phyloP scores from a whole-genome alignment of 2,888 invertebrate species.

The Nebria brevicollis region DNA sequence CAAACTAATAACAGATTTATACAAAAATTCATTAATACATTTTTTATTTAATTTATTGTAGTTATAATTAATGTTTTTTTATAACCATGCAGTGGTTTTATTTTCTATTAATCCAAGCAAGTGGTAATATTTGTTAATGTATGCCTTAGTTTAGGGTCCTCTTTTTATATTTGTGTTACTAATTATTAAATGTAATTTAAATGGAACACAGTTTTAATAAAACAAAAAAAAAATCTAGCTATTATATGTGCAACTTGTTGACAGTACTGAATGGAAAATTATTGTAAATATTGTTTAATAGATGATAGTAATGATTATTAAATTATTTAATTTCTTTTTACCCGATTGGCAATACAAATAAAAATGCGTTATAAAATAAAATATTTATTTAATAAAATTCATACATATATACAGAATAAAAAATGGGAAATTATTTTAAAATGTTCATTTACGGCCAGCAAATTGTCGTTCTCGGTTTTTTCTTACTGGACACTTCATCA shows the following conservation, averaged over 20 bases:
- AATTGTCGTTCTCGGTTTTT: constrained; percentile 38
- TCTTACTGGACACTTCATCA: constrained; percentile 25
- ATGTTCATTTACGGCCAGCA: constrained; percentile 31
- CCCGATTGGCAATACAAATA: not conserved
- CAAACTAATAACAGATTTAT: not conserved
- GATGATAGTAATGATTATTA: constrained; percentile 42
- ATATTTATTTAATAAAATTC: not conserved
- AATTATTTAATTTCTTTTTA: constrained; percentile 25
- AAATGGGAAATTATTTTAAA: constrained; percentile 10
- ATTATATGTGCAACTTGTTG: constrained; percentile 47
- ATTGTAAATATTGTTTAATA: constrained; percentile 48
- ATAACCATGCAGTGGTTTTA: constrained; percentile 12
- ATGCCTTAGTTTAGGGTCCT: constrained; percentile 35
- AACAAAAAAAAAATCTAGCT: constrained; percentile 33
- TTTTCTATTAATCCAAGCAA: constrained; percentile 3
- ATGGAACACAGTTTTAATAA: constrained; percentile 41
- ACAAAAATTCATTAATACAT: not conserved
- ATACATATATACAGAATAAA: not conserved
- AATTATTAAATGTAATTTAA: constrained; percentile 42
- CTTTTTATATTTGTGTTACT: constrained; percentile 33
- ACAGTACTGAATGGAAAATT: constrained; percentile 46
- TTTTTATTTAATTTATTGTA: not conserved
- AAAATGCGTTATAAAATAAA: not conserved
- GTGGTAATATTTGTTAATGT: constrained; percentile 11
- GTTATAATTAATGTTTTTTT: constrained; percentile 13